A percentile compares a stretch with the other conserved stretches of the same genome.
Conservation (phyloP, 1,140 invertebrate species). For the Papilio helenus region DNA sequence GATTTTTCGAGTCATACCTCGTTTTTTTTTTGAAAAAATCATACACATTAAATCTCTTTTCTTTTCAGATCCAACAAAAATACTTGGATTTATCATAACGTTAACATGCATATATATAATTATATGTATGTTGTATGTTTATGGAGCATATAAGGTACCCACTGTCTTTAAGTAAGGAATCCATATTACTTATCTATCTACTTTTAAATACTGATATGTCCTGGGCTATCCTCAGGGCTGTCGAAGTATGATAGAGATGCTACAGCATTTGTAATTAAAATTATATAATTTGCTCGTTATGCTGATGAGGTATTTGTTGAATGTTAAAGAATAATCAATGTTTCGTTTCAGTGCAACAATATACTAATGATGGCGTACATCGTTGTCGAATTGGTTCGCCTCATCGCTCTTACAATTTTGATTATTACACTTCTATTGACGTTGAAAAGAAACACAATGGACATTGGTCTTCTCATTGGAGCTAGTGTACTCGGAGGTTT, state of each 20-base stretch:
- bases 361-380: slow-evolving; percentile 64
- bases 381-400: slow-evolving; percentile 61
- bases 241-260: too few species aligned
- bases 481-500: slow-evolving; percentile 70
- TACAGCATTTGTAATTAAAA: too few species aligned
- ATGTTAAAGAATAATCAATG: slow-evolving; percentile 12
- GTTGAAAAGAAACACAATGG: slow-evolving; percentile 75
- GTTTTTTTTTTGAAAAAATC: too few species aligned
- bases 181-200: not conserved
- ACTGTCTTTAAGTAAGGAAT: slow-evolving; percentile 33
- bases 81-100: slow-evolving; percentile 53
- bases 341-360: slow-evolving; percentile 63
- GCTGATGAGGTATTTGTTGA: too few species aligned
- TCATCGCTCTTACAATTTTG: slow-evolving; percentile 55
- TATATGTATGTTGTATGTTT: slow-evolving; percentile 61
- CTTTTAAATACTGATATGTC: too few species aligned
- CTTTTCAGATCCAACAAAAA: slow-evolving; percentile 69
- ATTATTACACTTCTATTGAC: slow-evolving; percentile 61
- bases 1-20: not conserved
- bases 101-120: slow-evolving; percentile 60
- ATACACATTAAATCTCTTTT: not conserved
- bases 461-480: slow-evolving; percentile 73
- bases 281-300: too few species aligned
- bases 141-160: slow-evolving; percentile 66
- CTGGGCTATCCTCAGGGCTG: too few species aligned